Base-by-base conservation (phyloP, 2,888 invertebrate species). In the Sialis lutaria region DNA sequence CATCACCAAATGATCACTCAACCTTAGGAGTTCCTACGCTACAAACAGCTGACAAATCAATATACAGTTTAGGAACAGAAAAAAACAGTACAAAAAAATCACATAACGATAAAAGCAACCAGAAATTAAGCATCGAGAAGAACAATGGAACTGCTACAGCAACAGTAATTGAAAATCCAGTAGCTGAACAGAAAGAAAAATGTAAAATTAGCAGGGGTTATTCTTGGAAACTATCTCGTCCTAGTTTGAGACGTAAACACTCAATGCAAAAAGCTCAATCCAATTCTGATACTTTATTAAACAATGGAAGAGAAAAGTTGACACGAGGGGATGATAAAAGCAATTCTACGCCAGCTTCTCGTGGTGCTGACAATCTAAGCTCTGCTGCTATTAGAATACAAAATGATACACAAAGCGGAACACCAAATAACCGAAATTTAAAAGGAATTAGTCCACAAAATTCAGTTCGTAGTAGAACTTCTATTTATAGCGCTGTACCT, bases 371-470 rank as follows among this genome's bases (percentile, higher is more conserved):
- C 55, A 63, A 75, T 6, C 67, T 77, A 6, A 65, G 77, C 40
- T 72, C 74, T 39, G 72, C 76, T 5, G 73, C 75, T 6, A 73
- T 72, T 58, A 72, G 78, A 51, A 83, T 83, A 55, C 79, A 82
- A 59, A 83, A 83, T 60, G 82, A 85, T 58, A 85, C 83, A 1
- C 84, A 83, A 58, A 77, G 79, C 32, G 82, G 79, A 56, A 64
- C 74, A 37, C 75, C 77, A 6, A 78, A 80, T 62, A 79, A 79
- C 70, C 73, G 58, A 63, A 70, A 67, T 60, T 62, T 64, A 52
- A 70, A 64, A 53, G 63, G 69, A 35, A 62, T 80, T 50, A 82
- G 81, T 60, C 81, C 82, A 22, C 83, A 82, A 60, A 82, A 81
- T 64, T 81, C 82, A 10, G 71, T 81, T 53, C 71, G 72, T 56